Conservation (phyloP, 2,113 vertebrate species). For the Hemicordylus capensis region DNA sequence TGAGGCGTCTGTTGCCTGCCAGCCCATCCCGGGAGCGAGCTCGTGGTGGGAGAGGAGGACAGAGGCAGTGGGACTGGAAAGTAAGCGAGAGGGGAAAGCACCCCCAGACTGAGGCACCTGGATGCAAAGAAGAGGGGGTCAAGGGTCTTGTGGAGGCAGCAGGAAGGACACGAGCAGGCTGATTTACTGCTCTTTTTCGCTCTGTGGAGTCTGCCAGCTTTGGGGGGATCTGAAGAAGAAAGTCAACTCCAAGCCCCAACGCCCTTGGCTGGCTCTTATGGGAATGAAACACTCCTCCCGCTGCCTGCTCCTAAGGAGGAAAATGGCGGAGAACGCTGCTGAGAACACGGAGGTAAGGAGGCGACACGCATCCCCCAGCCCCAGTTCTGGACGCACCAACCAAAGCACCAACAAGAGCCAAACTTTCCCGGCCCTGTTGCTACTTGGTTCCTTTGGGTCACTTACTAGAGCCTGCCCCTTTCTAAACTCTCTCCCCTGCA, state of each 20-base stretch:
- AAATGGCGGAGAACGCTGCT: conserved; percentile 91
- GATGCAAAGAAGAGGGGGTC: conserved; percentile 56
- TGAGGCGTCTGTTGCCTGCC: conserved; percentile 41
- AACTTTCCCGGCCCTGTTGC: conserved; percentile 54
- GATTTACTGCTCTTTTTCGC: conserved; percentile 2
- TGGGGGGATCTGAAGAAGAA: conserved; percentile 31
- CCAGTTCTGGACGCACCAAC: neutral
- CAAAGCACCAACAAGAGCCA: neutral
- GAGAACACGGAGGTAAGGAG: conserved; percentile 91
- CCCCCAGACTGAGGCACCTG: conserved; percentile 55
- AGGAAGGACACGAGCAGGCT: conserved; percentile 52
- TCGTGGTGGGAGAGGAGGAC: conserved; percentile 51
- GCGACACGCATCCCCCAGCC: conserved; percentile 32
- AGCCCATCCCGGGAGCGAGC: conserved; percentile 47
- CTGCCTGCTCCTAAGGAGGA: conserved; percentile 96
- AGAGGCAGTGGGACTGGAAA: conserved; percentile 54
- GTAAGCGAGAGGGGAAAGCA: conserved; percentile 58
- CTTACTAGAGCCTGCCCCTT: fast-evolving
- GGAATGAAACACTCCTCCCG: conserved; percentile 98
- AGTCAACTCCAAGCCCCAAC: conserved; percentile 67
- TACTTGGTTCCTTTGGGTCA: neutral
- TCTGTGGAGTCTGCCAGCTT: conserved; percentile 34
- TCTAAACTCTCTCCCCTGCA: neutral
- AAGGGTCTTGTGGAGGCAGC: conserved; percentile 64
- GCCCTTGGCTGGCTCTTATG: conserved; percentile 87